Evolutionary conservation across 2,888 invertebrate species (phyloP).

Genomic region (Scaptomyza caliginosa): DNA sequence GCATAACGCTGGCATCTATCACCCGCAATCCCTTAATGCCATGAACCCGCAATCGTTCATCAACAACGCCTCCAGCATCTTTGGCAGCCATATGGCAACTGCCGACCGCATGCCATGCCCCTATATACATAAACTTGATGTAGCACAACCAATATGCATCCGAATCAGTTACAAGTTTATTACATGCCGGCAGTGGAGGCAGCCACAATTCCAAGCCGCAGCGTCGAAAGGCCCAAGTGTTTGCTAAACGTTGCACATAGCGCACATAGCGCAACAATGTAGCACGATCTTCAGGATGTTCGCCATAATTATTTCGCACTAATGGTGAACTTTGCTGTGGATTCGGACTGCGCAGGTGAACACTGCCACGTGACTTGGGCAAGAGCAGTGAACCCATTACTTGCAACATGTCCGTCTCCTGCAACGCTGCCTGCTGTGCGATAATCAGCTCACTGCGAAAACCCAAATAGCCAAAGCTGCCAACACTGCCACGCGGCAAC

Average conservation of each 20-base stretch:
- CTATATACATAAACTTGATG: slow-evolving; percentile 85
- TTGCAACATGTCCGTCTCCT: slow-evolving; percentile 57
- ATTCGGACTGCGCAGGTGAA: slow-evolving; percentile 85
- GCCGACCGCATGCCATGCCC: slow-evolving; percentile 88
- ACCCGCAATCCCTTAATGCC: slow-evolving; percentile 89
- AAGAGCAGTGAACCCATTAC: slow-evolving; percentile 75
- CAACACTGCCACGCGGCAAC: slow-evolving; percentile 48
- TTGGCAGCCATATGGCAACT: slow-evolving; percentile 88
- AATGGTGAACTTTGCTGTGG: slow-evolving; percentile 86
- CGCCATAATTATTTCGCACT: slow-evolving; percentile 86
- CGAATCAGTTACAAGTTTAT: slow-evolving; percentile 58
- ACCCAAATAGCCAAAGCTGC: slow-evolving; percentile 63
- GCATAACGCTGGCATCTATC: slow-evolving; percentile 93
- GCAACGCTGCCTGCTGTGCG: slow-evolving; percentile 42
- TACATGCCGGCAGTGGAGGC: slow-evolving; percentile 69
- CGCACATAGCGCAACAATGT: slow-evolving; percentile 81
- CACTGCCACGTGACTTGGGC: slow-evolving; percentile 84
- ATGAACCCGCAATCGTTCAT: slow-evolving; percentile 85
- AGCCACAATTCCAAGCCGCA: slow-evolving; percentile 78
- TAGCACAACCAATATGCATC: slow-evolving; percentile 86
- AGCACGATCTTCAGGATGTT: slow-evolving; percentile 84
- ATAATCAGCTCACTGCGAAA: slow-evolving; percentile 48
- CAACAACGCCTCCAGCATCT: slow-evolving; percentile 85
- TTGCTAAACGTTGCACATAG: slow-evolving; percentile 78
- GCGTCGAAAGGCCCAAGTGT: slow-evolving; percentile 83